These are phyloP conservation scores for Xenopus petersii DNA, from an alignment of 2,797 vertebrate species.

Conservation along the genomic window DNA sequence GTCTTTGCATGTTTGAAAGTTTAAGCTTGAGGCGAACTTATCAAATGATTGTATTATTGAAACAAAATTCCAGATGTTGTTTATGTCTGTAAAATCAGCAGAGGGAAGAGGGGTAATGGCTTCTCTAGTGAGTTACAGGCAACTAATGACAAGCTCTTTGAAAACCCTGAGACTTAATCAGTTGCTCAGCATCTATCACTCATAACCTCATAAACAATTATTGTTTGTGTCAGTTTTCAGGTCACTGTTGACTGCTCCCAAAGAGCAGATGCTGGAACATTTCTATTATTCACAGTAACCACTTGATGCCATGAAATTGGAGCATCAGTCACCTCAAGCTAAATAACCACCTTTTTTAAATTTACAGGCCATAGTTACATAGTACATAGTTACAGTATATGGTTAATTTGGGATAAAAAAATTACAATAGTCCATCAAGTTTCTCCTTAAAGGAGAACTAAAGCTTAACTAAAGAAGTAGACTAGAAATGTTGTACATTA, in stretches of 20 bases:
- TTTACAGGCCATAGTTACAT: too few relatives aligned
- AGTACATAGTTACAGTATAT: too few relatives aligned
- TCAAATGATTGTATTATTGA: slow-evolving; percentile 11
- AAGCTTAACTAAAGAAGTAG: too few relatives aligned
- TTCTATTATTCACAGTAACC: too few relatives aligned
- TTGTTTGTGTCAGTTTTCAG: slow-evolving; percentile 27
- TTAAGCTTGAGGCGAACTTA: slow-evolving; percentile 9
- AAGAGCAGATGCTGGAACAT: background rate
- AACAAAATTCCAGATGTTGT: slow-evolving; percentile 38
- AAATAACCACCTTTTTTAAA: too few relatives aligned
- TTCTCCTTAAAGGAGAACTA: too few relatives aligned
- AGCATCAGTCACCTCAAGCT: too few relatives aligned
- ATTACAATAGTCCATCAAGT: too few relatives aligned
- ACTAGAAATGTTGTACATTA: too few relatives aligned
- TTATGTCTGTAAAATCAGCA: slow-evolving; percentile 40
- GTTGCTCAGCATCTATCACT: slow-evolving; percentile 22
- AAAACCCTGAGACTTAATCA: slow-evolving; percentile 25
- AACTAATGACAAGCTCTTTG: slow-evolving; percentile 18
- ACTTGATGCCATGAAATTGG: too few relatives aligned
- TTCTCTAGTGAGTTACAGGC: slow-evolving; percentile 28
- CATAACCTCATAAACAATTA: slow-evolving; percentile 24
- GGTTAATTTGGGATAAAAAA: too few relatives aligned
- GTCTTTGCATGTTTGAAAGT: too few relatives aligned
- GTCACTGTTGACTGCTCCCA: slow-evolving; percentile 1
- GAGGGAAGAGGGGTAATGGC: slow-evolving; percentile 49